Percentiles rank a stretch among this genome's conserved stretches.
These are phyloP conservation scores for Aplidium turbinatum DNA, from an alignment of 23 tunicate species.

Conservation along the genomic window DNA sequence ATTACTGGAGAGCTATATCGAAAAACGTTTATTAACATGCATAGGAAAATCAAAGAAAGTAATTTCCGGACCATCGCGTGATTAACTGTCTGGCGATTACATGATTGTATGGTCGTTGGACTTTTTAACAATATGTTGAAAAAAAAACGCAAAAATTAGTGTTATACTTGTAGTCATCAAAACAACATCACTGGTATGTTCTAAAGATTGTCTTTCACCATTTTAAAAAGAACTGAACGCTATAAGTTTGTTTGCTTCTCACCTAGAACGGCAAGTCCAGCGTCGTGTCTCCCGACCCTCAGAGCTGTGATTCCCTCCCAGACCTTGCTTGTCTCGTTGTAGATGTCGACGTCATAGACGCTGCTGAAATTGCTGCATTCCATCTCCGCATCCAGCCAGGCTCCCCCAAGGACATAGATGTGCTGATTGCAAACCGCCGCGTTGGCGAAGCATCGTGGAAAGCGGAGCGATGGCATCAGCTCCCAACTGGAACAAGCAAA, in stretches of 20 bases:
- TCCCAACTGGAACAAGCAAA: slow-evolving; percentile 80
- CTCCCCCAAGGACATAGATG: slow-evolving; percentile 76
- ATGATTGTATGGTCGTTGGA: too few species aligned
- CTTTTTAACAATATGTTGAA: too few species aligned
- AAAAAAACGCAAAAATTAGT: not conserved
- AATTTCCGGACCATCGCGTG: too few species aligned
- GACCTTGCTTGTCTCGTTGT: slow-evolving; percentile 50
- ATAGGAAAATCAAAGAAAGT: too few species aligned
- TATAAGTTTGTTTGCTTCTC: too few species aligned
- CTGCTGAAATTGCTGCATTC: slow-evolving; percentile 86
- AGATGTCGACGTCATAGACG: slow-evolving; percentile 84
- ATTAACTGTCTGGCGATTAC: too few species aligned
- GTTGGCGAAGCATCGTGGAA: slow-evolving; percentile 91
- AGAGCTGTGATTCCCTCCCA: slow-evolving; percentile 88
- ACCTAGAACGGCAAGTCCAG: slow-evolving; percentile 85
- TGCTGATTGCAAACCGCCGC: slow-evolving; percentile 42
- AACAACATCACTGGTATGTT: too few species aligned
- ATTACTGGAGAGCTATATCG: too few species aligned
- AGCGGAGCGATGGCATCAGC: slow-evolving; percentile 52
- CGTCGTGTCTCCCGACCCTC: slow-evolving; percentile 83
- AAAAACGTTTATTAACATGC: too few species aligned
- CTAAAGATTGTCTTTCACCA: too few species aligned
- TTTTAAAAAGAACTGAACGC: too few species aligned
- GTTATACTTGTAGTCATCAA: not conserved
- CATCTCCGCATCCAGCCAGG: slow-evolving; percentile 86